Percentiles rank a stretch among this genome's conserved stretches.
These are phyloP conservation scores for Drosophila lowei DNA, from an alignment of 1,140 invertebrate genomes.

Conservation along the genomic window DNA sequence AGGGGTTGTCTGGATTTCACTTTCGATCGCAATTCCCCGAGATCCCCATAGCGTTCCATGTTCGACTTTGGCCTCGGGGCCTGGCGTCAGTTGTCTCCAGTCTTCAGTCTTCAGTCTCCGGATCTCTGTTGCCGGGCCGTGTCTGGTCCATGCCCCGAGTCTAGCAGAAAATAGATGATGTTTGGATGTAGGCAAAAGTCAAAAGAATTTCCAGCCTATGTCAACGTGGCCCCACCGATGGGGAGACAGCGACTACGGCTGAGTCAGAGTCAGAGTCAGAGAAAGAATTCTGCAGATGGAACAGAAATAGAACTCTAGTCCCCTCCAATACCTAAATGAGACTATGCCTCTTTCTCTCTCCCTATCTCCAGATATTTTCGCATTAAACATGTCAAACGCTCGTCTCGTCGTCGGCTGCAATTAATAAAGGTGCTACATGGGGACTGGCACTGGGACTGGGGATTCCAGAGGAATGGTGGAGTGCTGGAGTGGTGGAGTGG, in stretches of 20 bases:
- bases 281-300: no score
- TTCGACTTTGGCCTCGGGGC: conserved; percentile 37
- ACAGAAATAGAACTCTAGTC: conserved; percentile 41
- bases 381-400: conserved; percentile 79
- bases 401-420: conserved; percentile 75
- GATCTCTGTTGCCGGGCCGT: conserved; percentile 1
- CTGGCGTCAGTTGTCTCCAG: conserved; percentile 44
- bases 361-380: conserved; percentile 42
- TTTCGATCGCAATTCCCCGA: no score
- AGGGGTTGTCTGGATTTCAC: no score
- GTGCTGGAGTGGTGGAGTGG: neutral
- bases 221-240: conserved; percentile 53
- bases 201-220: conserved; percentile 73
- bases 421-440: conserved; percentile 79
- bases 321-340: no score
- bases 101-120: conserved; percentile 2
- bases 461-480: neutral
- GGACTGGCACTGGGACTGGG: conserved; percentile 6
- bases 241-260: conserved; percentile 22
- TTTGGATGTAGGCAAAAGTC: conserved; percentile 26
- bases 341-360: neutral
- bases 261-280: no score
- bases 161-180: conserved; percentile 56
- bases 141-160: conserved; percentile 29
- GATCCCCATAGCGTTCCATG: conserved; percentile 18